phyloP scores from a whole-genome alignment of 2,113 vertebrate genomes.

The Microtus oregoni region DNA sequence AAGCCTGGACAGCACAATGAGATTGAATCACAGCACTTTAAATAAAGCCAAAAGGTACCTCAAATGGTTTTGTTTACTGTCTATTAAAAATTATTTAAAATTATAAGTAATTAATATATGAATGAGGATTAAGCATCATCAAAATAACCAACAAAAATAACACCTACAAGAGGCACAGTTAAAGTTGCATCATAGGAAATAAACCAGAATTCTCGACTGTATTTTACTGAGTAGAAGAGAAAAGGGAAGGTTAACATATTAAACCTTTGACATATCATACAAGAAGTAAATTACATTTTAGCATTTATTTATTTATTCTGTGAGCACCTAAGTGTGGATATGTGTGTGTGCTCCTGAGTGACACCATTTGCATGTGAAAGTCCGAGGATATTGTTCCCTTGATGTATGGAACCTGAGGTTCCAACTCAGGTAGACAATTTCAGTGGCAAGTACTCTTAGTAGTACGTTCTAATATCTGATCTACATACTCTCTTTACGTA shows the following conservation, averaged over 20 bases:
- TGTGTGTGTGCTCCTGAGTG: neutral
- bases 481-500: neutral
- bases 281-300: no score
- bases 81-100: neutral
- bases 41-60: neutral
- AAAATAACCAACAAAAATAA: neutral
- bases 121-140: neutral
- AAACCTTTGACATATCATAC: neutral
- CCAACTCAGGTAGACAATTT: neutral
- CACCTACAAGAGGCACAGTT: neutral
- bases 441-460: neutral
- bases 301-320: neutral
- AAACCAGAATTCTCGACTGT: neutral
- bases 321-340: neutral
- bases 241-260: neutral
- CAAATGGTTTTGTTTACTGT: neutral
- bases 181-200: neutral
- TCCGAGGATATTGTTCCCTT: no score
- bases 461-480: neutral
- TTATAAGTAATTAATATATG: neutral
- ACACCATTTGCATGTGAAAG: neutral
- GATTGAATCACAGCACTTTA: neutral
- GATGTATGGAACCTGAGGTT: neutral
- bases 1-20: neutral
- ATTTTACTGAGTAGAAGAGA: neutral